phyloP scores from a whole-genome alignment of 2,113 vertebrate species.

The Sporophila hypoxantha region DNA sequence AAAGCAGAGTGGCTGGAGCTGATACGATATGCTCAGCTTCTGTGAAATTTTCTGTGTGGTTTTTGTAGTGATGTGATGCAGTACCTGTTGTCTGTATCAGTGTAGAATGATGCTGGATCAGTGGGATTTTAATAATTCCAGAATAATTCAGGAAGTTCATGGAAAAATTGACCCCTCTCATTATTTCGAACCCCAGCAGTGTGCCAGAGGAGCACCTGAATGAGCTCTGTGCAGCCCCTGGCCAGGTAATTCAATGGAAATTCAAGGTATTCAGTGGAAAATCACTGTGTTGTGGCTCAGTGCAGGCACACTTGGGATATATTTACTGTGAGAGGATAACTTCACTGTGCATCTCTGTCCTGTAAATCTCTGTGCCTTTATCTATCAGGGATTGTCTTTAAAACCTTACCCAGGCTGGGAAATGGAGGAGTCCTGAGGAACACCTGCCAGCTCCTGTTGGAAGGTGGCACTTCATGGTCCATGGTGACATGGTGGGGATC shows the following conservation, averaged over 20 bases:
- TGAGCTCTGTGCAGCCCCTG: neutral
- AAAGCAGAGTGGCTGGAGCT: neutral
- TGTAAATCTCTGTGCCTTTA: neutral
- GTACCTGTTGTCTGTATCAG: neutral
- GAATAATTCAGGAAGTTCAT: neutral
- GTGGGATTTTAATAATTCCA: neutral
- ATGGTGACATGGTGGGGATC: neutral
- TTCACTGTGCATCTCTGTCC: neutral
- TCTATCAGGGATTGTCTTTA: accelerated
- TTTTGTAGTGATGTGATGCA: neutral
- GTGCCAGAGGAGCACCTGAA: neutral
- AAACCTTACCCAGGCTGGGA: neutral
- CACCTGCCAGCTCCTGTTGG: neutral
- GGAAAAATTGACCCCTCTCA: neutral
- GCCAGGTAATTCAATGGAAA: neutral
- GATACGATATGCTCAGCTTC: neutral
- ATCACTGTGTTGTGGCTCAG: neutral
- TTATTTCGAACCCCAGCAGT: neutral
- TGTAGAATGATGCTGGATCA: neutral
- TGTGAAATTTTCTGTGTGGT: neutral
- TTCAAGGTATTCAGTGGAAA: neutral
- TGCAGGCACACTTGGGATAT: neutral
- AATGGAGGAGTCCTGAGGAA: neutral
- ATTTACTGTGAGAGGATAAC: neutral
- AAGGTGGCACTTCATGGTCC: neutral